Evolutionary conservation across 2,888 invertebrate genomes (phyloP), one percentile per base, ranked within the genome.

Genomic region (Lycocerus yunnanus): DNA sequence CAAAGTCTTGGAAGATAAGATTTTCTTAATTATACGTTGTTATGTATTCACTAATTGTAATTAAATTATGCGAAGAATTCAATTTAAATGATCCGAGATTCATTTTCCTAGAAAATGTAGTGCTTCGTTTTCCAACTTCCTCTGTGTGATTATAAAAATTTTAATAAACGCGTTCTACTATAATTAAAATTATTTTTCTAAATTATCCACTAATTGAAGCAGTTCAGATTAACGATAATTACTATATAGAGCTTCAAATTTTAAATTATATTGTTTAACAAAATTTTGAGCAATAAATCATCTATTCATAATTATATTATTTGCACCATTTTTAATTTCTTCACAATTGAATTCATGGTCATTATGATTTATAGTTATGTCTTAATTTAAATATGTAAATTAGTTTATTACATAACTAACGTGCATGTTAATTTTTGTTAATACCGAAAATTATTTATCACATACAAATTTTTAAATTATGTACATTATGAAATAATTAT

Each of bases 331-430:
- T 60, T 18, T 63, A 63, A 16, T 63, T 63, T 63, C 20, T 18
- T n/a, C 16, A 63, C 61, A 63, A 63, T 63, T 43, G 20, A 63
- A 63, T 63, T 63, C 61, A 63, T 20, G 61, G 61, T 63, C 61
- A 18, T 63, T 18, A 63, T 63, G 61, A 63, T 63, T 63, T 15
- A 63, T 63, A n/a, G 16, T 63, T 63, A 63, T 63, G 61, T 63
- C 61, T 63, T 63, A 63, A 63, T 63, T 63, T 63, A 63, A 63
- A 63, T 63, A 63, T 63, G 61, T 16, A 63, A 63, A 63, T 63
- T 63, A n/a, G 18, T 18, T 18, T n/a, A 63, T 63, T 63, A 63
- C 18, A 20, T 63, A 63, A 63, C 61, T 18, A 63, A 43, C 43
- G 43, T 43, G n/a, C 43, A 43, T 43, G 43, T 43, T 43, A 43